Base-by-base conservation (phyloP, 2,797 vertebrate genomes). In the Syncerus caffer region DNA sequence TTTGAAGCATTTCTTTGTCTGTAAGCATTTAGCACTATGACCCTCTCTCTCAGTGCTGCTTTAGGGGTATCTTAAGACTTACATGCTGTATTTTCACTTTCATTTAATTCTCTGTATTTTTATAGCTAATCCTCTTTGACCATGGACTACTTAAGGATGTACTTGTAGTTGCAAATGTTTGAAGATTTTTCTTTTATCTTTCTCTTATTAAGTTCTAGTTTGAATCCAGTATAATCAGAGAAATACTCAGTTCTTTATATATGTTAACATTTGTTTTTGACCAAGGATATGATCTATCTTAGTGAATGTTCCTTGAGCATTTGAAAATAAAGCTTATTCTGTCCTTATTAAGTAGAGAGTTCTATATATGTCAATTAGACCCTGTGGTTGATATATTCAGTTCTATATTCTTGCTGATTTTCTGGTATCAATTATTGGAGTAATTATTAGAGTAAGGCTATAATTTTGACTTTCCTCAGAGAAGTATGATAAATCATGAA, bases 251-350 rank as follows among this genome's bases (percentile, higher is more conserved):
- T 62, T 67, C n/a, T 62, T 84, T 58, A 95, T 64, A 89, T 42
- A 93, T 84, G 45, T 90, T 87, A 94, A 67, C 50, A 47, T 89
- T 94, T 95, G 17, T 50, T 87, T 92, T n/a, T 90, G 67, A 62
- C 15, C 9, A 53, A 89, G 51, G n/a, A 62, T 82, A 25, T 42
- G 67, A 42, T 25, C 67, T 74, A 47, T 27, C 60, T 34, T 90
- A 27, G 11, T 50, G 16, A 53, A 55, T 47, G 6, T 85, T 57
- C 15, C 19, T 21, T 7, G 29, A 21, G 11, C 15, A 21, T 31
- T 51, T 78, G 17, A 71, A 96, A 85, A 82, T 79, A 64, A 74
- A 47, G 14, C 53, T 2, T 38, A n/a, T 34, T 50, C 51, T 92
- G 23, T 16, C 82, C 12, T 42, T 92, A 27, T 23, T 86, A 15